Percentiles rank a stretch among this genome's conserved stretches.
Conservation (phyloP, 2,888 invertebrate genomes). For the Neoscelio sp. region DNA sequence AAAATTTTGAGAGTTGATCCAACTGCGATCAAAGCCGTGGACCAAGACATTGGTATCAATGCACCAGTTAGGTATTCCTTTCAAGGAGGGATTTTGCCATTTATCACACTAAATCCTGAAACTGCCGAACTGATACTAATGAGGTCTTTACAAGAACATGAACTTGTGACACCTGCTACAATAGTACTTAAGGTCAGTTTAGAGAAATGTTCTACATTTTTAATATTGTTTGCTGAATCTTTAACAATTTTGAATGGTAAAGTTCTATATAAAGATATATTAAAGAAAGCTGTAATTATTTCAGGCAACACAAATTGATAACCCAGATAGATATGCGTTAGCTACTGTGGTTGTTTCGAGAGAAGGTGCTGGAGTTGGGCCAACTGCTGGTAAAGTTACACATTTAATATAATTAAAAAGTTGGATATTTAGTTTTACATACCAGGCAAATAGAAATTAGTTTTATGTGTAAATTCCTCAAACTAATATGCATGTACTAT, state of each 20-base stretch:
- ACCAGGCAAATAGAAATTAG: no score
- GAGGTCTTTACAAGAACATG: constrained; percentile 85
- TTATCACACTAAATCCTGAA: constrained; percentile 87
- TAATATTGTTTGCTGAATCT: background rate
- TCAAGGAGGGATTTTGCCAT: constrained; percentile 86
- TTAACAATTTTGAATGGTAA: constrained; percentile 4
- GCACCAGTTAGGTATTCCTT: constrained; percentile 90
- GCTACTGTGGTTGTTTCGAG: constrained; percentile 90
- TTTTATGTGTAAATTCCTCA: no score
- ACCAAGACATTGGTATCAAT: constrained; percentile 92
- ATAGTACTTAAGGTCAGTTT: constrained; percentile 89
- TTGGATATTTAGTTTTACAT: no score
- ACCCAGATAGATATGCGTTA: constrained; percentile 94
- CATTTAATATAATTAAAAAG: background rate
- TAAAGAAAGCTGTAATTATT: no score
- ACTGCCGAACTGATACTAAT: constrained; percentile 87
- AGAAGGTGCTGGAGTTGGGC: constrained; percentile 84
- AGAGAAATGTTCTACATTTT: no score
- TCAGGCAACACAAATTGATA: constrained; percentile 92
- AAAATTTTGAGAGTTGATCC: constrained; percentile 88
- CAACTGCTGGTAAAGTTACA: constrained; percentile 76
- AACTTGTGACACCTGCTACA: constrained; percentile 89
- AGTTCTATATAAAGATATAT: constrained; percentile 20
- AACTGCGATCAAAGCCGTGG: constrained; percentile 89
- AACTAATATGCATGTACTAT: no score